A percentile compares a stretch with the other conserved stretches of the same genome.
phyloP scores from a whole-genome alignment of 2,888 invertebrate genomes.

The Altica lythri region DNA sequence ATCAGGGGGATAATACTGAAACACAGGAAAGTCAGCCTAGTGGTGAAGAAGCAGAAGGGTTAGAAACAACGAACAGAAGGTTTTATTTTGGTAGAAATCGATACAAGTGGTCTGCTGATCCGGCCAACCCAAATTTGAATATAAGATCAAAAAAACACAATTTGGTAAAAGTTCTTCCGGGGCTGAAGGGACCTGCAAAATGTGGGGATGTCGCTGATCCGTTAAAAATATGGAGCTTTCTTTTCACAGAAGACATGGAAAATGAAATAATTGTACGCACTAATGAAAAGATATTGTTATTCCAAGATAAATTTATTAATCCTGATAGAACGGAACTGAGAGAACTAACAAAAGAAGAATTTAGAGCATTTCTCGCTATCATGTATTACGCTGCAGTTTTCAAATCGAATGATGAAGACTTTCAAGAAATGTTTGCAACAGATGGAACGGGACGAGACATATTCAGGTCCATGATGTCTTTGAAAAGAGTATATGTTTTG shows the following conservation, averaged over 20 bases:
- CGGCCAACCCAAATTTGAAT: background rate
- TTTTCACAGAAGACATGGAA: background rate
- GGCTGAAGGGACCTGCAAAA: background rate
- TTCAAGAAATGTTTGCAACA: conserved; percentile 1
- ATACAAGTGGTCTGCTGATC: no score
- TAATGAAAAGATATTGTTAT: background rate
- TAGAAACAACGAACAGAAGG: no score
- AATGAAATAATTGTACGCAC: background rate
- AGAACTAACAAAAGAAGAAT: background rate
- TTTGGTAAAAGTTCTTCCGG: background rate
- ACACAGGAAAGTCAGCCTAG: no score
- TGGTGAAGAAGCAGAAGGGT: no score
- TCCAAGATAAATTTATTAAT: background rate
- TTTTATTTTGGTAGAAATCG: no score
- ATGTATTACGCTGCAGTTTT: background rate
- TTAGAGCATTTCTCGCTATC: background rate
- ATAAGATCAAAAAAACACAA: no score
- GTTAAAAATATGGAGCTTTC: background rate
- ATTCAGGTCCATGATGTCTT: background rate
- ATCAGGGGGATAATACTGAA: no score
- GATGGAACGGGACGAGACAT: background rate
- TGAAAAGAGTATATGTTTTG: no score
- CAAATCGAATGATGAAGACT: background rate
- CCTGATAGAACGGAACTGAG: background rate
- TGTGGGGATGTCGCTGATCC: background rate